These are phyloP conservation scores for Euura lappo DNA, from an alignment of 1,140 invertebrate genomes.

Conservation along the genomic window DNA sequence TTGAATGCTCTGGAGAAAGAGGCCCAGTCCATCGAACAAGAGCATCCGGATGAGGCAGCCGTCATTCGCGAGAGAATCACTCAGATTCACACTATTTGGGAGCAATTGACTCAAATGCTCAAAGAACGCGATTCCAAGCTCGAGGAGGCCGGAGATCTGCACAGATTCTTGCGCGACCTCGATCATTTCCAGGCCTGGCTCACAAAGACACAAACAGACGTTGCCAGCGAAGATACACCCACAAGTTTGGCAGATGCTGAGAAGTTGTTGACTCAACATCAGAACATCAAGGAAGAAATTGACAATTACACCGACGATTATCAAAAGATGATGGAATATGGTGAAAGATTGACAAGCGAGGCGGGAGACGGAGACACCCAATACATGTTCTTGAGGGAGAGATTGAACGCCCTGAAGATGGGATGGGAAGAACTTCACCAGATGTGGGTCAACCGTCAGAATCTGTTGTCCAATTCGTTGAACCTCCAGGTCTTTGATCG, in stretches of 20 bases:
- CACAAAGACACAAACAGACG: conserved; percentile 96
- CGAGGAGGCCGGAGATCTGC: conserved; percentile 98
- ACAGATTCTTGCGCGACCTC: conserved; percentile 96
- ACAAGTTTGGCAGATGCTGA: conserved; percentile 96
- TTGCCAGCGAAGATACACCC: conserved; percentile 98
- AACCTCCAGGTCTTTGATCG: conserved; percentile 95
- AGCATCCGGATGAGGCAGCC: conserved; percentile 95
- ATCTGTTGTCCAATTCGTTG: conserved; percentile 91
- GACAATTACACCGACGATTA: conserved; percentile 99
- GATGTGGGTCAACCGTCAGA: conserved; percentile 99
- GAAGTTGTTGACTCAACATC: conserved; percentile 94
- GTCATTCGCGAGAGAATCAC: conserved; percentile 89
- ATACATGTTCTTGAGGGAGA: conserved; percentile 97
- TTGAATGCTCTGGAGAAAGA: conserved; percentile 91
- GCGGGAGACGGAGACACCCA: conserved; percentile 93
- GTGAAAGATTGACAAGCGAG: conserved; percentile 90
- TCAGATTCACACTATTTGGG: conserved; percentile 92
- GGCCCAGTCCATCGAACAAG: conserved; percentile 86
- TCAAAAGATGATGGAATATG: conserved; percentile 99
- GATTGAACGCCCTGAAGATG: conserved; percentile 96
- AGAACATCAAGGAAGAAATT: conserved; percentile 98
- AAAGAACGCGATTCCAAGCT: conserved; percentile 97
- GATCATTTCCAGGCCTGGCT: conserved; percentile 99
- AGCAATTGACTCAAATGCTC: conserved; percentile 95
- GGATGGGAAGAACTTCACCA: conserved; percentile 98